Conservation (phyloP, 2,888 invertebrate genomes). For the Gisinianus flammeolus region DNA sequence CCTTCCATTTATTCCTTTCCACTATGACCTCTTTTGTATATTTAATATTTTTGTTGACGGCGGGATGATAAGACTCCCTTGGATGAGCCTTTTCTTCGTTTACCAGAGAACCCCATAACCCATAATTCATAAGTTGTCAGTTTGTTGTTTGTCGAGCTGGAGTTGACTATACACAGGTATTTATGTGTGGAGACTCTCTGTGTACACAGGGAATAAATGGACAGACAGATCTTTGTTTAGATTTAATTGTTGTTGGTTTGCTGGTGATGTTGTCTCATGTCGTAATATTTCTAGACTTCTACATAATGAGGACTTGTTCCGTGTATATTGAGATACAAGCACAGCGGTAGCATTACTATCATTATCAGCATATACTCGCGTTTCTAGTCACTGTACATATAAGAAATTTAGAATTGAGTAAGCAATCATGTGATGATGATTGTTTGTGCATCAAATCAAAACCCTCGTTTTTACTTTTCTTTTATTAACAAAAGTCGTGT, state of each 20-base stretch:
- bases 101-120: not conserved
- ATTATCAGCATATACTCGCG: too few species aligned
- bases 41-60: slow-evolving; percentile 15
- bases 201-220: not conserved
- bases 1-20: slow-evolving; percentile 21
- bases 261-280: not conserved
- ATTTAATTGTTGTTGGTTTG: slow-evolving; percentile 8
- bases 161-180: not conserved
- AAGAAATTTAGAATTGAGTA: too few species aligned
- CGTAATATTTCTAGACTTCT: not conserved
- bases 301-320: too few species aligned
- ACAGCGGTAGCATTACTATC: too few species aligned
- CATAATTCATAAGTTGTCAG: slow-evolving; percentile 27
- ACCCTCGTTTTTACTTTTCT: too few species aligned
- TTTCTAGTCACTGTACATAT: not conserved
- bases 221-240: slow-evolving; percentile 22
- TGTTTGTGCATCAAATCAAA: too few species aligned
- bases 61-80: slow-evolving; percentile 25
- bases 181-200: not conserved
- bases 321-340: too few species aligned
- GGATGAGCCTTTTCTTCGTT: not conserved
- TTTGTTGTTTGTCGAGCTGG: not conserved
- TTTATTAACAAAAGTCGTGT: too few species aligned
- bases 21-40: not conserved
- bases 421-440: too few species aligned